Evolutionary conservation across 1,140 invertebrate species (phyloP).

Genomic region (Drosophila setifemur): DNA sequence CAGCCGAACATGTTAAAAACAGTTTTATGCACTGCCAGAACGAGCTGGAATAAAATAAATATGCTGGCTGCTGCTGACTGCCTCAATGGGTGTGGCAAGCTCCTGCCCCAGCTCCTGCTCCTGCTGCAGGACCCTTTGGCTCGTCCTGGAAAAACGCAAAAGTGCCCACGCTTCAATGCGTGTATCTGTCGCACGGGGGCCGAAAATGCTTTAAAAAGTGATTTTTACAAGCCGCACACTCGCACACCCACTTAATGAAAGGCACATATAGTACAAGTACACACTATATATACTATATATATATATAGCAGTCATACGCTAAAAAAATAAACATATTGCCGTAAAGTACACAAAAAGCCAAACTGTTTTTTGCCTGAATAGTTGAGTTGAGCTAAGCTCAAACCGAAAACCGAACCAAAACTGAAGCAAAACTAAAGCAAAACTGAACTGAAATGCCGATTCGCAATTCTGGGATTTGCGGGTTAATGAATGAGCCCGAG

Average conservation of each 20-base stretch:
- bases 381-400: slow-evolving; percentile 35
- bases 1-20: slow-evolving; percentile 65
- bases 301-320: slow-evolving; percentile 15
- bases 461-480: slow-evolving; percentile 58
- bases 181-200: slow-evolving; percentile 51
- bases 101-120: not conserved
- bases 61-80: slow-evolving; percentile 47
- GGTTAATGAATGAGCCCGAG: slow-evolving; percentile 68
- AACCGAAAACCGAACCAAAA: no score
- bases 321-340: slow-evolving; percentile 18
- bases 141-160: slow-evolving; percentile 61
- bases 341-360: slow-evolving; percentile 43
- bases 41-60: slow-evolving; percentile 76
- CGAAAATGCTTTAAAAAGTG: slow-evolving; percentile 69
- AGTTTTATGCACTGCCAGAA: slow-evolving; percentile 74
- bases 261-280: slow-evolving; percentile 14
- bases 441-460: slow-evolving; percentile 40
- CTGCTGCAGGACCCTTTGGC: slow-evolving; percentile 1
- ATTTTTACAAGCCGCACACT: slow-evolving; percentile 60
- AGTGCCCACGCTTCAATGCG: slow-evolving; percentile 72
- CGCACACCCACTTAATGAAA: slow-evolving; percentile 14
- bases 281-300: not conserved
- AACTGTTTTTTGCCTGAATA: slow-evolving; percentile 23
- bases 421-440: not conserved
- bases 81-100: slow-evolving; percentile 13